Evolutionary conservation across 2,888 invertebrate genomes (phyloP).

Genomic region (Sphecodes monilicornis): DNA sequence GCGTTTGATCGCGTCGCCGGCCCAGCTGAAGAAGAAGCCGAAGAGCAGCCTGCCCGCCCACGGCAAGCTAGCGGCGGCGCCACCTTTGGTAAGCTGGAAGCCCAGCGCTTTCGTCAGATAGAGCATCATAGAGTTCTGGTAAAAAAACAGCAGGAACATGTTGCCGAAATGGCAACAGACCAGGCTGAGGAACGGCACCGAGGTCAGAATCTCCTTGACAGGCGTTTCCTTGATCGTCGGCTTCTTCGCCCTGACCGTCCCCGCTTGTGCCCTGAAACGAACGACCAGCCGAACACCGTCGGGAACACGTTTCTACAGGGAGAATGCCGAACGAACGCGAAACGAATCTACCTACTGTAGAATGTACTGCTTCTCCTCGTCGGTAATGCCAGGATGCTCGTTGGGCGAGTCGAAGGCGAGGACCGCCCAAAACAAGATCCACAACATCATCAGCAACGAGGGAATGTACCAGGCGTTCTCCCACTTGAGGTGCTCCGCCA

Average conservation of each 20-base stretch:
- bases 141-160: conserved; percentile 91
- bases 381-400: conserved; percentile 87
- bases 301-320: not conserved
- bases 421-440: conserved; percentile 87
- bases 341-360: conserved; percentile 74
- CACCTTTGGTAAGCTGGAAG: conserved; percentile 90
- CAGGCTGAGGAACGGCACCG: conserved; percentile 90
- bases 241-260: conserved; percentile 67
- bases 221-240: conserved; percentile 86
- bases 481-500: conserved; percentile 89
- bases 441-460: conserved; percentile 86
- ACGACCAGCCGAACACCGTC: not conserved
- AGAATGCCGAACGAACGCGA: not conserved
- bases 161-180: conserved; percentile 90
- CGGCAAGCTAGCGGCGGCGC: conserved; percentile 89
- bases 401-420: conserved; percentile 88
- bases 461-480: conserved; percentile 89
- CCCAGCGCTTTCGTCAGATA: conserved; percentile 90
- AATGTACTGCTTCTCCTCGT: conserved; percentile 88
- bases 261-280: conserved; percentile 85
- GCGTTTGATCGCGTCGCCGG: conserved; percentile 88
- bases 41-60: conserved; percentile 89
- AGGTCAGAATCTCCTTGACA: conserved; percentile 87
- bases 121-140: conserved; percentile 91
- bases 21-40: conserved; percentile 89